Conservation (phyloP, 1,140 invertebrate species). For the Euura saliciscinereae region DNA sequence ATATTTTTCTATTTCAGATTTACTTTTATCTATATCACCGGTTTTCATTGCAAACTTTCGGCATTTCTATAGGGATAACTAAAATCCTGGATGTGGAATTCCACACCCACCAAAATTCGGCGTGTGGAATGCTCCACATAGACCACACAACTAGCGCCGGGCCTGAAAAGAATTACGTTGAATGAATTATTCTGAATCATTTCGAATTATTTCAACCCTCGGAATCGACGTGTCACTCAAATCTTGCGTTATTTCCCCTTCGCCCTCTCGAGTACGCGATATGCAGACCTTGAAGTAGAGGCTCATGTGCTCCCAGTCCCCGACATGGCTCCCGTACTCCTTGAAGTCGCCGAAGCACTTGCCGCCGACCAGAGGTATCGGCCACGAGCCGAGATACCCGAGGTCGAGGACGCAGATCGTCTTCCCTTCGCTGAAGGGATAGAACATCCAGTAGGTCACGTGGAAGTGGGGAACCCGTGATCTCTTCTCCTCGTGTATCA, state of each 20-base stretch:
- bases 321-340: slow-evolving; percentile 69
- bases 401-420: slow-evolving; percentile 58
- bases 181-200: too few species aligned
- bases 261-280: slow-evolving; percentile 7
- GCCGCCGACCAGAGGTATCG: slow-evolving; percentile 64
- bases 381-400: slow-evolving; percentile 60
- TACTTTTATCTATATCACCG: too few species aligned
- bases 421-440: slow-evolving; percentile 69
- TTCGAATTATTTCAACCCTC: too few species aligned
- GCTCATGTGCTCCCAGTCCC: slow-evolving; percentile 73
- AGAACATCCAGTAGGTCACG: slow-evolving; percentile 74
- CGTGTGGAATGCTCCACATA: too few species aligned
- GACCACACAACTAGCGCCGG: too few species aligned
- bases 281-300: slow-evolving; percentile 63
- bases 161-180: neutral
- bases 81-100: too few species aligned
- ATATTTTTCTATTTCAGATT: too few species aligned
- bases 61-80: too few species aligned
- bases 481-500: slow-evolving; percentile 21
- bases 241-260: too few species aligned
- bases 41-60: too few species aligned
- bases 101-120: too few species aligned
- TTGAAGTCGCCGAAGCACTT: slow-evolving; percentile 63
- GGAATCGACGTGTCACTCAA: too few species aligned
- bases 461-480: slow-evolving; percentile 57